Evolutionary conservation across 2,888 invertebrate genomes (phyloP).

Genomic region (Chloroclysta siterata): DNA sequence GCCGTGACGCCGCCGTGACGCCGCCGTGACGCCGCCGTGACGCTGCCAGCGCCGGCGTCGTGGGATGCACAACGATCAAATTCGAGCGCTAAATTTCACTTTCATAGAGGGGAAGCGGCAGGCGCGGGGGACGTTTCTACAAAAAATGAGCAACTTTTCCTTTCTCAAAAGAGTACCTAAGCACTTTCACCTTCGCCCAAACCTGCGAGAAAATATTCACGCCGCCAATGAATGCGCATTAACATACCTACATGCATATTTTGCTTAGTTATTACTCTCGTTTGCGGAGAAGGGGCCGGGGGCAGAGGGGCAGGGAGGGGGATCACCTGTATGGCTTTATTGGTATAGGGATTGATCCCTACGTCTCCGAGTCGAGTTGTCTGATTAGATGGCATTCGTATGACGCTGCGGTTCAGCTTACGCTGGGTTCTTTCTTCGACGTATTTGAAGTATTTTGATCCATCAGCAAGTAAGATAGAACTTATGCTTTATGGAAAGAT

Average conservation of each 20-base stretch:
- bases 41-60: background rate
- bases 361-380: no score
- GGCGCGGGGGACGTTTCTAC: slow-evolving; percentile 50
- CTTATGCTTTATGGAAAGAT: no score
- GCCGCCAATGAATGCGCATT: slow-evolving; percentile 49
- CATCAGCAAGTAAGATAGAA: no score
- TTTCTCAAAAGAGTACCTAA: slow-evolving; percentile 81
- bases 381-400: no score
- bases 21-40: no score
- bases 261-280: slow-evolving; percentile 53
- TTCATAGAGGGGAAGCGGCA: slow-evolving; percentile 50
- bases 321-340: no score
- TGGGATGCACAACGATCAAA: background rate
- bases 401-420: no score
- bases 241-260: slow-evolving; percentile 50
- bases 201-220: slow-evolving; percentile 63
- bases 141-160: slow-evolving; percentile 82
- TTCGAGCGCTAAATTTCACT: slow-evolving; percentile 66
- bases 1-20: background rate
- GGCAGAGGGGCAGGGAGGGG: background rate
- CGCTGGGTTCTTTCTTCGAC: no score
- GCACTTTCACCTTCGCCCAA: slow-evolving; percentile 80
- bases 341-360: no score
- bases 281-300: slow-evolving; percentile 28
- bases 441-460: no score